phyloP scores from a whole-genome alignment of 2,797 vertebrate species.

The Malacoraja senta region DNA sequence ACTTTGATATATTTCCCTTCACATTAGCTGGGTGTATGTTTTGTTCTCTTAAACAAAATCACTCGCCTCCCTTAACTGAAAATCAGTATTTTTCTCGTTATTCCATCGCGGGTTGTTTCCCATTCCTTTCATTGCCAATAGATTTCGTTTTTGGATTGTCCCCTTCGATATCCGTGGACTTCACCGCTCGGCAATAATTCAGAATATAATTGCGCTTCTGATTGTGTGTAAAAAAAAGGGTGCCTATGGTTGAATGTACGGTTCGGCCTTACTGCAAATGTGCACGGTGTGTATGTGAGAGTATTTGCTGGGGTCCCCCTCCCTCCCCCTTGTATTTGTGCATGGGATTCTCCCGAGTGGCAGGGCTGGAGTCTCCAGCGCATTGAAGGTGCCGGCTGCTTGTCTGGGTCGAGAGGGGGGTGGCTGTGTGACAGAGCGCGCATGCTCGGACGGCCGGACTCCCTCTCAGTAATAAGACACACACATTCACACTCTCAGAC shows the following conservation, averaged over 20 bases:
- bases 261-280: background rate
- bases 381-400: constrained; percentile 5
- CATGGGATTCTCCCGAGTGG: background rate
- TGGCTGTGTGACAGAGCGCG: background rate
- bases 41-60: background rate
- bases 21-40: background rate
- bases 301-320: background rate
- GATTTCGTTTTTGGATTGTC: background rate
- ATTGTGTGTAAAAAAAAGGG: background rate
- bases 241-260: too few species aligned
- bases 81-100: background rate
- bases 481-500: background rate
- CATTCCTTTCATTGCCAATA: background rate
- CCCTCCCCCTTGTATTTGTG: too few species aligned
- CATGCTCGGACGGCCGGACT: constrained; percentile 20
- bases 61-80: too few species aligned
- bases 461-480: constrained; percentile 18
- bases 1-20: background rate
- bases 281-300: background rate
- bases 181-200: background rate
- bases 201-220: background rate
- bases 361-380: background rate
- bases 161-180: background rate
- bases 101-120: background rate
- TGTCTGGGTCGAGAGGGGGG: background rate